These are phyloP conservation scores for Notodonta dromedarius DNA, from an alignment of 2,888 invertebrate species.

Conservation along the genomic window DNA sequence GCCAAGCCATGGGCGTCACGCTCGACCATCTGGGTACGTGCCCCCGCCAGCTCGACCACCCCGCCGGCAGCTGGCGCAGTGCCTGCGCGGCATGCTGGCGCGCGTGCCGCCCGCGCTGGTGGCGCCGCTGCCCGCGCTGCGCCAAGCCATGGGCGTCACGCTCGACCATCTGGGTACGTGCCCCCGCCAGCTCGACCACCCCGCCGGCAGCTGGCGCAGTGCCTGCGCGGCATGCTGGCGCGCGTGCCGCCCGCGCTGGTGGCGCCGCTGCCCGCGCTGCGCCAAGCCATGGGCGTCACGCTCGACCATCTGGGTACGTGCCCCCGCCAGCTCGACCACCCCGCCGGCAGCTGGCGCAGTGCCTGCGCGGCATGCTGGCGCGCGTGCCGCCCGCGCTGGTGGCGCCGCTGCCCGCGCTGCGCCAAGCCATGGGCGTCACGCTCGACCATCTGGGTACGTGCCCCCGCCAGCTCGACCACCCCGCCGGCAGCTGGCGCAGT, in stretches of 20 bases:
- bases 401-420: conserved; percentile 86
- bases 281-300: conserved; percentile 91
- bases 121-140: conserved; percentile 86
- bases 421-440: conserved; percentile 91
- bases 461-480: no score
- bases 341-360: conserved; percentile 89
- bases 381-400: conserved; percentile 89
- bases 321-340: no score
- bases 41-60: no score
- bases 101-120: conserved; percentile 89
- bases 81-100: conserved; percentile 90
- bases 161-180: conserved; percentile 48
- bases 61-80: conserved; percentile 89
- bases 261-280: conserved; percentile 86
- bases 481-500: conserved; percentile 89
- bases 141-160: conserved; percentile 91
- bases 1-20: conserved; percentile 91
- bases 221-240: conserved; percentile 90
- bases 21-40: conserved; percentile 48
- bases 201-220: conserved; percentile 89
- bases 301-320: conserved; percentile 48
- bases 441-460: conserved; percentile 48
- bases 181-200: no score
- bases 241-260: conserved; percentile 89
- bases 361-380: conserved; percentile 90